A percentile compares a stretch with the other conserved stretches of the same genome.
Evolutionary conservation across 2,113 vertebrate genomes (phyloP).

Genomic region (Psettodes erumei): DNA sequence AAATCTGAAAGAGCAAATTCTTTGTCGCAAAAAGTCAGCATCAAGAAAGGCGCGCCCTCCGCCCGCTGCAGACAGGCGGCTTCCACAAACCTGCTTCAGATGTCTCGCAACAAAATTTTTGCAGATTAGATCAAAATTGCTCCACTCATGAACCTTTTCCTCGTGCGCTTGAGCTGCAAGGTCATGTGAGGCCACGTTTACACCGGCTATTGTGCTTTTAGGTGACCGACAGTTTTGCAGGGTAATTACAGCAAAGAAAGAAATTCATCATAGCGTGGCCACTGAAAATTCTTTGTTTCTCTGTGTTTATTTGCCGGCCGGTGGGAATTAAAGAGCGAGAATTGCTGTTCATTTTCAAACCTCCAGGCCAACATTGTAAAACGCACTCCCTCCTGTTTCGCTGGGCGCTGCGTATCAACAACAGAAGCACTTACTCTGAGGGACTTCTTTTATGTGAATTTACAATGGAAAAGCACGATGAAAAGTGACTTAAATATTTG

Average conservation of each 20-base stretch:
- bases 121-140: not conserved
- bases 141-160: not conserved
- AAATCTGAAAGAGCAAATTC: constrained; percentile 1
- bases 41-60: not conserved
- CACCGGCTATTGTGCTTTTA: not conserved
- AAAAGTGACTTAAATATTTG: not conserved
- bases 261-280: no score
- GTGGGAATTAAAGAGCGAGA: no score
- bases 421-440: not conserved
- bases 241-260: not conserved
- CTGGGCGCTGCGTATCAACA: not conserved
- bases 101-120: not conserved
- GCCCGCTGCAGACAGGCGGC: not conserved
- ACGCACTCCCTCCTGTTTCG: not conserved
- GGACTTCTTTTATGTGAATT: not conserved
- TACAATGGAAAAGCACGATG: not conserved
- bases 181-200: not conserved
- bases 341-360: not conserved
- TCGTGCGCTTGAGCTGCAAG: not conserved
- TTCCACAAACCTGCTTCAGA: constrained; percentile 30
- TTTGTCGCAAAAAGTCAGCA: constrained; percentile 21
- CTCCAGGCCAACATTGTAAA: not conserved
- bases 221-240: constrained; percentile 2
- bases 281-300: no score
- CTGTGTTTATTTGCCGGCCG: no score